Base-by-base conservation (phyloP, 1,140 invertebrate genomes). In the Orussus abietinus region DNA sequence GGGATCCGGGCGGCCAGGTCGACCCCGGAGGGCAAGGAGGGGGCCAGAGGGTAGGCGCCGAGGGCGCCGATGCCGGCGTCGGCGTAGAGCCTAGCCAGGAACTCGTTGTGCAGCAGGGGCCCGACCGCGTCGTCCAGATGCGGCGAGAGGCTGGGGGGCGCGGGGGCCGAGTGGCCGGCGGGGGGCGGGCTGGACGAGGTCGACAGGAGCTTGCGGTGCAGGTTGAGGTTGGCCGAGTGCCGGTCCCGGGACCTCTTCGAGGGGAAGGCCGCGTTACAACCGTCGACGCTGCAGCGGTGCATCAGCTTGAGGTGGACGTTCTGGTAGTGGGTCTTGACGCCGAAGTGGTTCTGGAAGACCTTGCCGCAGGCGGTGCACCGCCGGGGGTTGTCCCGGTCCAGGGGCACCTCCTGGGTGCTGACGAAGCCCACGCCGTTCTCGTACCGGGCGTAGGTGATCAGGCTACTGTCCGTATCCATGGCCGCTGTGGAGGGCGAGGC, bases 241-340 rank as follows among this genome's bases (percentile, higher is more conserved):
- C 93, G 76, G 61, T 98, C 93, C 42, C 93, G 80, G 48, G 88
- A 93, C 33, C 92, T 74, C 64, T 93, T 96, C 1, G 92, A 96
- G n/a, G 91, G 90, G 62, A 97, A 98, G 0, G 90, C 86, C 0
- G 92, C 92, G 65, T 91, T 92, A 63, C 94, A 97, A n/a, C 94
- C 93, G 45, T 95, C 91, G 2, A 96, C 86, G 46, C 85, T 92
- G 72, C 95, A 98, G 58, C 90, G 91, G 69, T 97, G 93, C 85
- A 96, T 94, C 42, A 96, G 69, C 69, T 96, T 96, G 28, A 96
- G 80, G 74, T 97, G 95, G 0, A 93, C 89, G 67, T 92, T 96
- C 75, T 94, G 92, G 70, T 93, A 96, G 62, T 97, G 94, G 0
- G 89, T 92, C 70, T 95, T 96, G 1, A 96, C 84, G n/a, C 88